Evolutionary conservation across 1,140 invertebrate species (phyloP).

Genomic region (Berghia stephanieae): DNA sequence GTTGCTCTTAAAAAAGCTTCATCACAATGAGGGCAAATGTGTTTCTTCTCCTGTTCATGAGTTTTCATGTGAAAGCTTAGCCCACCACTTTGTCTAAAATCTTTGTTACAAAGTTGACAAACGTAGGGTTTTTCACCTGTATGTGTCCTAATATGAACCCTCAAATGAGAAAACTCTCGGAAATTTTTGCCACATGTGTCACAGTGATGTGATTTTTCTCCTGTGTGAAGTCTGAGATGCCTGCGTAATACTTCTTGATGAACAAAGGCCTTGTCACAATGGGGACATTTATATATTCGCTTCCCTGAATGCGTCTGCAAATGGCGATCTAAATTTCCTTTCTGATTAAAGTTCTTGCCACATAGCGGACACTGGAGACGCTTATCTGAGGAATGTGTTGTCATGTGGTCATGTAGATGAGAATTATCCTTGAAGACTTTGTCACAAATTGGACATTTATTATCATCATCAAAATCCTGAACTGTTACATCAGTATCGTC

Average conservation of each 20-base stretch:
- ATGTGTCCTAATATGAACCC: background rate
- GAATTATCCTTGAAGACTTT: background rate
- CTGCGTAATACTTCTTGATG: conserved; percentile 70
- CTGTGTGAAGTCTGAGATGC: background rate
- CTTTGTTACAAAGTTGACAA: background rate
- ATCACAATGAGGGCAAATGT: no score
- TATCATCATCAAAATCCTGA: no score
- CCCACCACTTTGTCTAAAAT: no score
- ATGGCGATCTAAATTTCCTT: conserved; percentile 90
- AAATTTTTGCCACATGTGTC: conserved; percentile 3
- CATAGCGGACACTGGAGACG: background rate
- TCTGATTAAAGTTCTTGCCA: conserved; percentile 82
- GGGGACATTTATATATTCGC: conserved; percentile 88
- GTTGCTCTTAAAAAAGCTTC: no score
- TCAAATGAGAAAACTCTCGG: background rate
- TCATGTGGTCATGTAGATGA: background rate
- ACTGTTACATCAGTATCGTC: no score
- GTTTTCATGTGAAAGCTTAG: no score
- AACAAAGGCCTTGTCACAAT: conserved; percentile 91
- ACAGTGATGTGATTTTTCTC: background rate
- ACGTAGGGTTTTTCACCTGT: background rate
- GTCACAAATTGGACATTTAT: background rate
- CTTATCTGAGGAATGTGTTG: background rate
- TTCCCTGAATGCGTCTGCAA: conserved; percentile 94
- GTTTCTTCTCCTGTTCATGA: no score